These are phyloP conservation scores for Gymnobelideus leadbeateri DNA, from an alignment of 2,113 vertebrate genomes.

Conservation along the genomic window DNA sequence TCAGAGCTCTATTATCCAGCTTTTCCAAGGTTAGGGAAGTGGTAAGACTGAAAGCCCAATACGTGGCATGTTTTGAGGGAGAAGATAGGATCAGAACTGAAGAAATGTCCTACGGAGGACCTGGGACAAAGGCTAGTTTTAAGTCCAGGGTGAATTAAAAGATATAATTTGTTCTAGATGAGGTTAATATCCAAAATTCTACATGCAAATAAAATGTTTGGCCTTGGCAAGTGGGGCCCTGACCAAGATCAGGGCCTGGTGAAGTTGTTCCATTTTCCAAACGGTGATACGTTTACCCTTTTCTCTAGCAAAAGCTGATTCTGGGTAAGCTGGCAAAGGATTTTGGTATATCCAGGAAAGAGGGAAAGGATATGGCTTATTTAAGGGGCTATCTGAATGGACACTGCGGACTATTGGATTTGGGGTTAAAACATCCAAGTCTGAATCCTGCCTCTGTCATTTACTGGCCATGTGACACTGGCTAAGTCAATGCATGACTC, in stretches of 20 bases:
- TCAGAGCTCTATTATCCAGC: neutral
- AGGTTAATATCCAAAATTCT: neutral
- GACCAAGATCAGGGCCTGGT: neutral
- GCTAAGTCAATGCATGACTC: neutral
- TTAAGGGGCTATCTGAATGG: neutral
- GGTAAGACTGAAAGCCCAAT: neutral
- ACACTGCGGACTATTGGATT: neutral
- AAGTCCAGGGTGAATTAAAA: constrained; percentile 2
- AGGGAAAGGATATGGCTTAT: neutral
- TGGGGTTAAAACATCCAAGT: neutral
- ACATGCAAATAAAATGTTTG: constrained; percentile 28
- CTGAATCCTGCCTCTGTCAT: neutral
- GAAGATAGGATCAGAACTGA: constrained; percentile 24
- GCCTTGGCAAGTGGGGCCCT: neutral
- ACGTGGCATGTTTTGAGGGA: constrained; percentile 23
- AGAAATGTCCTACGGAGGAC: constrained; percentile 30
- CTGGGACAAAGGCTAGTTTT: constrained; percentile 31
- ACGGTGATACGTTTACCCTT: neutral
- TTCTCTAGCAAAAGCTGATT: constrained; percentile 3
- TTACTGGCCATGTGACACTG: neutral
- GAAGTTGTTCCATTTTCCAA: neutral
- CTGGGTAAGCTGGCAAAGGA: neutral
- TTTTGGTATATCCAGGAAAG: neutral
- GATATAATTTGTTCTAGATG: neutral
- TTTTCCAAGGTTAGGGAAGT: neutral